Conservation (phyloP, 2,113 vertebrate species). For the Microcebus jonahi region DNA sequence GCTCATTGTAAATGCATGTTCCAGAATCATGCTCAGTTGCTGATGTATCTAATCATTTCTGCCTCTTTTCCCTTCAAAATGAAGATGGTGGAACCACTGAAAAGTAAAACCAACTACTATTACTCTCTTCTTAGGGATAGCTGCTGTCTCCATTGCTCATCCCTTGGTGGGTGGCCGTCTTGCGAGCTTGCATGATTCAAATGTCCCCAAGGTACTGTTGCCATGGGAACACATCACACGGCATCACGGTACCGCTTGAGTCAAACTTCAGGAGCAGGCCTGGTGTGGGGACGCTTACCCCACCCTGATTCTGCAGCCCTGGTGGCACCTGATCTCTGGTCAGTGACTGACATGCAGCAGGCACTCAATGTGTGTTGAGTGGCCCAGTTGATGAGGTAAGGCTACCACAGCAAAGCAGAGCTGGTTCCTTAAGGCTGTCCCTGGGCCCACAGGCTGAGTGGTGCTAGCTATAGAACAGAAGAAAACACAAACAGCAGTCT, state of each 20-base stretch:
- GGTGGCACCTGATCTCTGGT: rapidly evolving
- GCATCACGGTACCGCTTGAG: not conserved
- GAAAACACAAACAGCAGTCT: not conserved
- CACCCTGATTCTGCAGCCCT: not conserved
- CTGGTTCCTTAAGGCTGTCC: not conserved
- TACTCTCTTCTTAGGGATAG: not conserved
- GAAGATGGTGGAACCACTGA: not conserved
- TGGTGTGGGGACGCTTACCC: rapidly evolving
- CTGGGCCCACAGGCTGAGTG: not conserved
- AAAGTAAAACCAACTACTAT: not conserved
- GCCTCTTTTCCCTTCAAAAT: not conserved
- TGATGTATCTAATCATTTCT: not conserved
- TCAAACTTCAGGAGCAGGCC: not conserved
- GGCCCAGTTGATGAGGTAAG: not conserved
- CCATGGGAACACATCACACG: rapidly evolving
- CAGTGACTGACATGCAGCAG: rapidly evolving
- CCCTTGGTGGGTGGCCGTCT: not conserved
- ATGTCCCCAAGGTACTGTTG: not conserved
- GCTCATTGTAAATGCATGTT: rapidly evolving
- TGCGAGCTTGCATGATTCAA: rapidly evolving
- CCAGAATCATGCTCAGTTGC: not conserved
- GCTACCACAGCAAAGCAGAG: not conserved
- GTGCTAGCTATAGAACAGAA: not conserved
- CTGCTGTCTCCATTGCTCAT: rapidly evolving
- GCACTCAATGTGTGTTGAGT: not conserved